Evolutionary conservation across 2,113 vertebrate genomes (phyloP).

Genomic region (Albula glossodonta): DNA sequence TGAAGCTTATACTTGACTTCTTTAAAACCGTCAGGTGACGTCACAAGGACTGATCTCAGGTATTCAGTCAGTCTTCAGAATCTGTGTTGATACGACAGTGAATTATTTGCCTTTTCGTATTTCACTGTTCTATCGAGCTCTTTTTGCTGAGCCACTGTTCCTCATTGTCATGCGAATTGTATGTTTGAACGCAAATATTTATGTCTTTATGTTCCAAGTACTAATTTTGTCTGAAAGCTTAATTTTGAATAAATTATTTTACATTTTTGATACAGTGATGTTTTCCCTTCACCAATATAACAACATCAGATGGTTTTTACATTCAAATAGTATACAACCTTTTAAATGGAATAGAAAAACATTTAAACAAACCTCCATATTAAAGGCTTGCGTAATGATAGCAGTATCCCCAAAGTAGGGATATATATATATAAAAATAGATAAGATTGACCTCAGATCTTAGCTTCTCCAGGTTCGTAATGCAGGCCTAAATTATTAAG

Average conservation of each 20-base stretch:
- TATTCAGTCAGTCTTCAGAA: background rate
- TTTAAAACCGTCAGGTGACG: background rate
- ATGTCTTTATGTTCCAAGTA: background rate
- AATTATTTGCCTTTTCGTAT: background rate
- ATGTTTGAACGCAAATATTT: background rate
- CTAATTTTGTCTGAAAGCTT: background rate
- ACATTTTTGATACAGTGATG: background rate
- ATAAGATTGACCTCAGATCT: background rate
- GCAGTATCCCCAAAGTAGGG: background rate
- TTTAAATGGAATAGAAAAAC: background rate
- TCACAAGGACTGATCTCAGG: background rate
- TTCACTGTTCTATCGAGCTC: background rate
- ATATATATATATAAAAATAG: background rate
- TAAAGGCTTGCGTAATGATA: background rate
- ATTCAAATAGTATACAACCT: too few species aligned
- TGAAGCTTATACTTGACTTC: slow-evolving; percentile 20
- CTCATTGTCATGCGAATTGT: background rate
- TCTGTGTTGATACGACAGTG: background rate
- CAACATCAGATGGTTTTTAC: background rate
- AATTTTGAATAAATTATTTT: background rate
- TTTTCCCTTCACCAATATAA: background rate
- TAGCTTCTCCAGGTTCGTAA: background rate
- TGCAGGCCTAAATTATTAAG: too few species aligned
- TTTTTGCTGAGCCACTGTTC: background rate
- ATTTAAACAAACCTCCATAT: background rate